phyloP scores from a whole-genome alignment of 1,140 invertebrate species.

The Drosophila cardini region DNA sequence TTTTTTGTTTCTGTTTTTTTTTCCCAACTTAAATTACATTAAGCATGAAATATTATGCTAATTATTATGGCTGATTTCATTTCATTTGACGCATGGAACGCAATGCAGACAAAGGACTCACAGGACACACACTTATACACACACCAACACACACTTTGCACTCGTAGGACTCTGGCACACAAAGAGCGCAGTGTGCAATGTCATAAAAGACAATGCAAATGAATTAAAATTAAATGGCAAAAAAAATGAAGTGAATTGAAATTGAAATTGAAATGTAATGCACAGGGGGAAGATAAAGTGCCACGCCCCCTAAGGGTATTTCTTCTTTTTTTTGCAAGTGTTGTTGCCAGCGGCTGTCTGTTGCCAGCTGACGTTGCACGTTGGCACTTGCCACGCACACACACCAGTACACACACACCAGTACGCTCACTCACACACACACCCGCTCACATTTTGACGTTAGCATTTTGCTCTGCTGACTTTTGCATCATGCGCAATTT shows the following conservation, averaged over 20 bases:
- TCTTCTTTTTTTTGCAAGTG: not conserved
- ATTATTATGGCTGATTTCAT: conserved; percentile 83
- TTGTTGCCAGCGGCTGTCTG: conserved; percentile 51
- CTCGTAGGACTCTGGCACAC: not conserved
- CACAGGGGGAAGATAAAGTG: conserved; percentile 20
- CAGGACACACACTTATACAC: not conserved
- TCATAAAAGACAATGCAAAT: conserved; percentile 78
- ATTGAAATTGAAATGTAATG: conserved; percentile 78
- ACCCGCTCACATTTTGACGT: conserved; percentile 23
- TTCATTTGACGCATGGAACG: conserved; percentile 60
- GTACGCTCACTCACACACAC: not conserved
- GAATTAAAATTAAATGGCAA: conserved; percentile 80
- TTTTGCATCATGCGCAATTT: conserved; percentile 60
- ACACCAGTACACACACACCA: too few species aligned
- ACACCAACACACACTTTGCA: not conserved
- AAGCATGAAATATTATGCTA: conserved; percentile 84
- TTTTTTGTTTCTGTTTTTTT: conserved; percentile 46
- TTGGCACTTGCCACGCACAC: conserved; percentile 29
- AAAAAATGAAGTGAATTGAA: conserved; percentile 44
- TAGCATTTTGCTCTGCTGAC: conserved; percentile 35
- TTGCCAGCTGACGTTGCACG: conserved; percentile 48
- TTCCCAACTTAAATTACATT: conserved; percentile 82
- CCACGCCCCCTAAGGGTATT: not conserved
- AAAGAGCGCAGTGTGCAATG: conserved; percentile 5
- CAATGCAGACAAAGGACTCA: conserved; percentile 18